These are phyloP conservation scores for Phyto melanocephala DNA, from an alignment of 2,888 invertebrate species.

Conservation along the genomic window DNA sequence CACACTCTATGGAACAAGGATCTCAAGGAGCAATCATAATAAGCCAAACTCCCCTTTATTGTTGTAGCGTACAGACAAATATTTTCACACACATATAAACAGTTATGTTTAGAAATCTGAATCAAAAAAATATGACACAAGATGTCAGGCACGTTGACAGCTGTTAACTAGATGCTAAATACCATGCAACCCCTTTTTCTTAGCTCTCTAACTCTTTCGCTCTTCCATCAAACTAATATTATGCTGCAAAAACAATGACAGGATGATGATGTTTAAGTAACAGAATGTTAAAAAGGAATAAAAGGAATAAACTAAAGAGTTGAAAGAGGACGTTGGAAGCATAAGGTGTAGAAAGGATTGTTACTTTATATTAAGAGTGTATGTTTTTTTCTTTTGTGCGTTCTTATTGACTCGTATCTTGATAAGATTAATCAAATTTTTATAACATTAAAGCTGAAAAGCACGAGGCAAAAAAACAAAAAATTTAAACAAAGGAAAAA, in stretches of 20 bases:
- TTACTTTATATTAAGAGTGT: slow-evolving; percentile 28
- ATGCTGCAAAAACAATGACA: slow-evolving; percentile 6
- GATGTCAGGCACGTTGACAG: slow-evolving; percentile 65
- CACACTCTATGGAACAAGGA: slow-evolving; percentile 9
- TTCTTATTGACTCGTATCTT: slow-evolving; percentile 70
- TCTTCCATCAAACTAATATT: background rate
- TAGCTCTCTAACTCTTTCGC: background rate
- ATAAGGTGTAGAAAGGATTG: slow-evolving; percentile 58
- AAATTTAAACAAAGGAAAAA: slow-evolving; percentile 37
- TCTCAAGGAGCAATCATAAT: slow-evolving; percentile 56
- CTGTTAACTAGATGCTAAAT: slow-evolving; percentile 61
- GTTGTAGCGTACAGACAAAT: background rate
- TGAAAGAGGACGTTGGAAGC: slow-evolving; percentile 39
- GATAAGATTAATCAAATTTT: slow-evolving; percentile 79
- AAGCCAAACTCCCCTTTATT: slow-evolving; percentile 55
- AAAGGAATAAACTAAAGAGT: slow-evolving; percentile 1
- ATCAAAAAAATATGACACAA: slow-evolving; percentile 58
- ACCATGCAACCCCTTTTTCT: slow-evolving; percentile 55
- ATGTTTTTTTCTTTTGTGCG: slow-evolving; percentile 7
- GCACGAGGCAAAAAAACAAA: slow-evolving; percentile 4
- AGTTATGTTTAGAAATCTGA: slow-evolving; percentile 17
- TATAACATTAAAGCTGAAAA: slow-evolving; percentile 73
- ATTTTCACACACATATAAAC: background rate
- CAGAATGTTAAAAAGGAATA: background rate
- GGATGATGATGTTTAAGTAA: slow-evolving; percentile 26